phyloP scores from a whole-genome alignment of 2,888 invertebrate species.

The Macrophya alboannulata region DNA sequence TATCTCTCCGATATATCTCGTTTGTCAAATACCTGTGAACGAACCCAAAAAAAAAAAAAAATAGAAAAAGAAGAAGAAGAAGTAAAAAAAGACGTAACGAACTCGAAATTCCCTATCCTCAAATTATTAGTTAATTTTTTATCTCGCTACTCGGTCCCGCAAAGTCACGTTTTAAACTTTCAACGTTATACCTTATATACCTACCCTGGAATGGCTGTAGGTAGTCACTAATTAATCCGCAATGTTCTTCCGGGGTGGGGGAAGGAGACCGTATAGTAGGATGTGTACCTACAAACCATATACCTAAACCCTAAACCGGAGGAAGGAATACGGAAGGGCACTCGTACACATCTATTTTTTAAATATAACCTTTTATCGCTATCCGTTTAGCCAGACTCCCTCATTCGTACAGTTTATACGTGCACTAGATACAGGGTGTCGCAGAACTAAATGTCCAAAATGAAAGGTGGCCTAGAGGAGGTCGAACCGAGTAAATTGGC shows the following conservation, averaged over 20 bases:
- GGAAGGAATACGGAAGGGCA: not conserved
- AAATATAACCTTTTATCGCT: constrained; percentile 2
- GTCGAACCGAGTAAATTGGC: no score
- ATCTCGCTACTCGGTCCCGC: no score
- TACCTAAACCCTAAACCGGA: not conserved
- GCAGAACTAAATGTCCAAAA: no score
- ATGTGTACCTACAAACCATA: no score
- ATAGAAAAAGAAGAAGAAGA: not conserved
- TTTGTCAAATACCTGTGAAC: not conserved
- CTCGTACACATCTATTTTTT: not conserved
- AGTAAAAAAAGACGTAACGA: not conserved
- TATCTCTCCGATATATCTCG: not conserved
- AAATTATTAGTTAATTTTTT: not conserved
- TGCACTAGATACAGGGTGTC: no score
- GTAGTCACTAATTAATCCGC: not conserved
- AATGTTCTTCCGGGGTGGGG: not conserved
- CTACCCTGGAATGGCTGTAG: not conserved
- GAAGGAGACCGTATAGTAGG: not conserved
- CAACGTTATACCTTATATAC: not conserved
- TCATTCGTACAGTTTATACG: no score
- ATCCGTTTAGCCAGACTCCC: no score
- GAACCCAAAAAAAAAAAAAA: not conserved
- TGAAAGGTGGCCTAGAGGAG: no score
- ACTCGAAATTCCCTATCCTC: not conserved
- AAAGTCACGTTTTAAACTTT: not conserved